Evolutionary conservation across 2,888 invertebrate genomes (phyloP).

Genomic region (Tolmerus cingulatus): DNA sequence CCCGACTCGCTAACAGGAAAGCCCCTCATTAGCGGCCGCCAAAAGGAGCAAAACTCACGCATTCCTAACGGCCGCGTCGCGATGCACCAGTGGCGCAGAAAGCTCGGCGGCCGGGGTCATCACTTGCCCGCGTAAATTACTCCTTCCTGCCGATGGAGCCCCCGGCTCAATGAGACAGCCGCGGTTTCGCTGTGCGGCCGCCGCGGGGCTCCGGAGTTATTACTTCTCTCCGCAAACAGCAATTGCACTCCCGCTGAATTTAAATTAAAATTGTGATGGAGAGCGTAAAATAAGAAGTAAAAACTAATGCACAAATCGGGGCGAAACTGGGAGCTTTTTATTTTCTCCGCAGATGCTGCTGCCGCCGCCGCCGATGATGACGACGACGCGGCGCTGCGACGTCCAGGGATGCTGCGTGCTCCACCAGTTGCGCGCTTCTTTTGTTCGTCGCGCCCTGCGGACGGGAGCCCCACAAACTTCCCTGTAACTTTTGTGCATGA

Average conservation of each 20-base stretch:
- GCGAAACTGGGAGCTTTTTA: neutral
- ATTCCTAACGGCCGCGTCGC: slow-evolving; percentile 6
- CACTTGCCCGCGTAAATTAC: slow-evolving; percentile 38
- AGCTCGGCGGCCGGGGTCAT: slow-evolving; percentile 20
- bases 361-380: neutral
- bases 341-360: neutral
- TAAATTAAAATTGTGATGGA: slow-evolving; percentile 33
- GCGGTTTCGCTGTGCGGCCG: slow-evolving; percentile 6
- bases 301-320: neutral
- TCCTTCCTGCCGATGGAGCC: slow-evolving; percentile 28
- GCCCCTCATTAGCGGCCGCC: slow-evolving; percentile 9
- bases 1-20: slow-evolving; percentile 9
- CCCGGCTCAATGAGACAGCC: slow-evolving; percentile 33
- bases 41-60: slow-evolving; percentile 16
- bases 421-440: neutral
- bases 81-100: neutral
- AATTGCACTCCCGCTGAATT: slow-evolving; percentile 41
- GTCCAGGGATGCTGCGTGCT: neutral
- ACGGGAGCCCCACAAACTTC: neutral
- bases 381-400: neutral
- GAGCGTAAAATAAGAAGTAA: neutral
- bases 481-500: slow-evolving; percentile 5
- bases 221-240: slow-evolving; percentile 34
- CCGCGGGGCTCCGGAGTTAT: slow-evolving; percentile 34
- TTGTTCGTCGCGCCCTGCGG: neutral